These are phyloP conservation scores for Brienomyrus brachyistius DNA, from an alignment of 2,113 vertebrate genomes.

Conservation along the genomic window DNA sequence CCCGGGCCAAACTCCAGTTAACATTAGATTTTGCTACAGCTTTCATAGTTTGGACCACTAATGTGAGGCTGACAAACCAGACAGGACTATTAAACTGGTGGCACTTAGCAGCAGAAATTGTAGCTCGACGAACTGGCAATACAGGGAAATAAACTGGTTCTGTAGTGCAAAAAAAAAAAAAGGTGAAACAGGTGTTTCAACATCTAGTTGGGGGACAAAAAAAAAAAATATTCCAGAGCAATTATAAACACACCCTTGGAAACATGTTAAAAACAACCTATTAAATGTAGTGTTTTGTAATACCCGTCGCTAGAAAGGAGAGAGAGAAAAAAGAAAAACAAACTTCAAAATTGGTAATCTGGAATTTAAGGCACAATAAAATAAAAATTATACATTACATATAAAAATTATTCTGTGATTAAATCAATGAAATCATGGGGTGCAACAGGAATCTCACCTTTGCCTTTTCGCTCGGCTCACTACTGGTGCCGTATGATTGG, in stretches of 20 bases:
- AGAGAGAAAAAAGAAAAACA: neutral
- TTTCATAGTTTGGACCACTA: neutral
- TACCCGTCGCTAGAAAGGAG: neutral
- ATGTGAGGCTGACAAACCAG: neutral
- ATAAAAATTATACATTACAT: too few species aligned
- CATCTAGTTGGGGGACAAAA: neutral
- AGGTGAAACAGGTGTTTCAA: neutral
- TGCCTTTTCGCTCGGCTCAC: slow-evolving; percentile 94
- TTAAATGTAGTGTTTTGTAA: neutral
- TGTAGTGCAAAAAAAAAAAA: neutral
- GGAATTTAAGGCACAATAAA: neutral
- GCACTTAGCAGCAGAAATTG: neutral
- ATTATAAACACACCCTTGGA: neutral
- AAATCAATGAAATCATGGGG: neutral
- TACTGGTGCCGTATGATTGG: slow-evolving; percentile 80
- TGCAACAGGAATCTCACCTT: slow-evolving; percentile 66
- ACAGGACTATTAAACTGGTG: neutral
- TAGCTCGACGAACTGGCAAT: neutral
- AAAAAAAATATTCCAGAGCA: neutral
- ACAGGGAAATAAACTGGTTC: neutral
- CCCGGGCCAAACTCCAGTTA: neutral
- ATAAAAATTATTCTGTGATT: too few species aligned
- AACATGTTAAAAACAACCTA: neutral
- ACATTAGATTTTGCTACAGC: neutral
- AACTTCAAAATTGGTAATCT: neutral